Conservation (phyloP, 1,140 invertebrate species). For the Lasioglossum albipes region DNA sequence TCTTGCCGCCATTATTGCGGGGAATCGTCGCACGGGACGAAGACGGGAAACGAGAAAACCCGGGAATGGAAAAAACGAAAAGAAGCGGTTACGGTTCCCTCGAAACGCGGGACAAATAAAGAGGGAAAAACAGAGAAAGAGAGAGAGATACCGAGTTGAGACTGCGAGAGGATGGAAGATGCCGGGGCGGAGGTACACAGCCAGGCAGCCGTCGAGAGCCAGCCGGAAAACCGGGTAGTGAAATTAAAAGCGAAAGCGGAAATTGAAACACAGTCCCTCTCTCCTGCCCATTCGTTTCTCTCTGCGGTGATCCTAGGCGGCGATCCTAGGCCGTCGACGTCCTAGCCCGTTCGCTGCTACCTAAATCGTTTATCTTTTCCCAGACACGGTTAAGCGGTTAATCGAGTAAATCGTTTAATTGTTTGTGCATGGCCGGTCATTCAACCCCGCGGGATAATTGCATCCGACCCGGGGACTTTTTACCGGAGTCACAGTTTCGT, state of each 20-base stretch:
- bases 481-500: neutral
- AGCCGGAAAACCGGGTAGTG: conserved; percentile 53
- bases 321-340: neutral
- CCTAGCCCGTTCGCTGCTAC: conserved; percentile 44
- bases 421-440: conserved; percentile 14
- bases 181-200: conserved; percentile 5
- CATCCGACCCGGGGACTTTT: conserved; percentile 2
- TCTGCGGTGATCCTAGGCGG: neutral
- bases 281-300: neutral
- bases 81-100: conserved; percentile 10
- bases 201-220: conserved; percentile 47
- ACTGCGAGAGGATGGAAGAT: neutral
- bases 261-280: conserved; percentile 38
- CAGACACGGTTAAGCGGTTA: conserved; percentile 10
- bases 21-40: conserved; percentile 8
- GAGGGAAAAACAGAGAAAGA: neutral
- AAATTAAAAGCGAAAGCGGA: conserved; percentile 52
- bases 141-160: neutral
- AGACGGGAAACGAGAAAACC: conserved; percentile 14
- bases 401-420: conserved; percentile 35
- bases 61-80: neutral
- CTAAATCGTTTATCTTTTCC: conserved; percentile 43
- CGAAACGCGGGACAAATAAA: conserved; percentile 11
- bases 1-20: conserved; percentile 15
- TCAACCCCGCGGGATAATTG: neutral